These are phyloP conservation scores for Agrochola macilenta DNA, from an alignment of 2,888 invertebrate genomes.

Conservation along the genomic window DNA sequence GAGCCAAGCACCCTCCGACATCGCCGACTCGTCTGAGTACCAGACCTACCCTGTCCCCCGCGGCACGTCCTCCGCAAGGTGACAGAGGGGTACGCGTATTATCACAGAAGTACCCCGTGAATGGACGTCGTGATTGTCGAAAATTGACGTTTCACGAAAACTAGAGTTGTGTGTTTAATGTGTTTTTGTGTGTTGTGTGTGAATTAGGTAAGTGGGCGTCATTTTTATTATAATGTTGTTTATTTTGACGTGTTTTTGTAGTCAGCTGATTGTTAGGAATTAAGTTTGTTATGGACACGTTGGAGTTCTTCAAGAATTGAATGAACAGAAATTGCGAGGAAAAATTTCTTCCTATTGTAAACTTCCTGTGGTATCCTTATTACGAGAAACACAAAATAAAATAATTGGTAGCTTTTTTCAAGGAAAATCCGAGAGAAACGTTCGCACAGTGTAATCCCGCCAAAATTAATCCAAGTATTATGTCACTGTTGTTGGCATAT, in stretches of 20 bases:
- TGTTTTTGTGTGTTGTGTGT: constrained; percentile 68
- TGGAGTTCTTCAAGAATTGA: constrained; percentile 4
- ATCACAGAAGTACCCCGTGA: constrained; percentile 48
- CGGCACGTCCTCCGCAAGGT: constrained; percentile 41
- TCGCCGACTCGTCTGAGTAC: constrained; percentile 63
- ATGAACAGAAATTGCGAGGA: constrained; percentile 2
- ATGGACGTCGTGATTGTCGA: constrained; percentile 55
- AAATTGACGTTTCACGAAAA: constrained; percentile 61
- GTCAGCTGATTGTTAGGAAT: constrained; percentile 58
- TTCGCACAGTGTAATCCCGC: constrained; percentile 48
- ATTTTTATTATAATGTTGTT: constrained; percentile 43
- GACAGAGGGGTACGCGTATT: constrained; percentile 56
- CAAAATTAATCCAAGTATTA: constrained; percentile 58
- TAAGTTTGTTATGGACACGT: constrained; percentile 36
- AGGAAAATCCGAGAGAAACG: constrained; percentile 34
- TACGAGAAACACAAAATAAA: constrained; percentile 8
- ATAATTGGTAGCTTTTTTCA: constrained; percentile 38
- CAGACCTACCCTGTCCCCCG: constrained; percentile 61
- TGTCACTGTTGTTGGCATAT: constrained; percentile 46
- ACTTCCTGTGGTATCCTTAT: background rate
- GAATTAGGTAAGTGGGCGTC: constrained; percentile 63
- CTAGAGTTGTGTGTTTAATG: constrained; percentile 62
- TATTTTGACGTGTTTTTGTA: constrained; percentile 46
- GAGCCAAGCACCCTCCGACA: constrained; percentile 57
- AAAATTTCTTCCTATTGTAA: background rate